Percentiles rank a stretch among this genome's conserved stretches.
Conservation (phyloP, 2,888 invertebrate genomes). For the Cataglyphis cursor region DNA sequence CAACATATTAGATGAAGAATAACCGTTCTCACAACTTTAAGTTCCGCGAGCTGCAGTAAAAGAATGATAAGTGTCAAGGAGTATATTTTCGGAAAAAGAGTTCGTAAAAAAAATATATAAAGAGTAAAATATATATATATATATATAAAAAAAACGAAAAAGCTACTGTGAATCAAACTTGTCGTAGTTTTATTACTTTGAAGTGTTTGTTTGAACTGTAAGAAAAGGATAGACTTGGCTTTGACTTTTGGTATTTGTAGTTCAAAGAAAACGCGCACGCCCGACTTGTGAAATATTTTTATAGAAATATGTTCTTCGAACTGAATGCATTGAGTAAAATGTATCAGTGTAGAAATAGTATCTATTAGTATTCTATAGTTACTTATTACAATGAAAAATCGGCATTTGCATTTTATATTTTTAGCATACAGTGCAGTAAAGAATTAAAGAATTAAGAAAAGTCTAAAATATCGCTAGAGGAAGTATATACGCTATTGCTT, state of each 20-base stretch:
- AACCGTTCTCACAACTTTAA: conserved; percentile 17
- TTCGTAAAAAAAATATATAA: conserved; percentile 3
- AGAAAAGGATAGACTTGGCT: background rate
- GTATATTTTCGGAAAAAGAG: background rate
- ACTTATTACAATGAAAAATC: conserved; percentile 13
- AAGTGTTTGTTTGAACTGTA: background rate
- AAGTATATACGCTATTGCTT: background rate
- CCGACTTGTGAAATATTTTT: background rate
- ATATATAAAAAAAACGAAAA: background rate
- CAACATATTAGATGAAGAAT: conserved; percentile 43
- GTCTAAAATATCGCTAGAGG: background rate
- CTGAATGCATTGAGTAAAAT: background rate
- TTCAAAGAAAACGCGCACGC: background rate
- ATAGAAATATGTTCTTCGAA: background rate
- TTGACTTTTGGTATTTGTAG: background rate
- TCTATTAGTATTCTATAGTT: conserved; percentile 11
- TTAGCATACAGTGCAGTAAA: background rate
- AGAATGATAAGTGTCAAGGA: conserved; percentile 25
- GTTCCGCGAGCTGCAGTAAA: conserved; percentile 13
- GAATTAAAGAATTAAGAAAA: background rate
- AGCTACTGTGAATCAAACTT: conserved; percentile 5
- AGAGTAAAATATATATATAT: background rate
- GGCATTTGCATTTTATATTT: conserved; percentile 11
- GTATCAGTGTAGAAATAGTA: conserved; percentile 2
- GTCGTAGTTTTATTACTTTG: conserved; percentile 9